Evolutionary conservation across 2,888 invertebrate genomes (phyloP).

Genomic region (Eupithecia subumbrata): DNA sequence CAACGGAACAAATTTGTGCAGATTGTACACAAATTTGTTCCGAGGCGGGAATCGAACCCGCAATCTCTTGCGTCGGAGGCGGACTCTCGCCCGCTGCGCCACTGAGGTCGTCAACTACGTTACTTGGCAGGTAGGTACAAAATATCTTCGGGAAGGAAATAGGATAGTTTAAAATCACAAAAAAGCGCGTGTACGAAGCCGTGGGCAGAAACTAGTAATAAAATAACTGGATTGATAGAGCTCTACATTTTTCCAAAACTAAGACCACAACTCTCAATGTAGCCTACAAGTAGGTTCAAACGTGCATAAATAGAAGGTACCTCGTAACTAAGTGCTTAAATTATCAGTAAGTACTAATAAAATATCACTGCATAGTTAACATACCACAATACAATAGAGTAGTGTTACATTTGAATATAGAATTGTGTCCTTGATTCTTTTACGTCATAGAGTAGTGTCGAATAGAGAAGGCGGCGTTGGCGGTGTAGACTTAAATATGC

Average conservation of each 20-base stretch:
- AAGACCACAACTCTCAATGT: not conserved
- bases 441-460: constrained; percentile 12
- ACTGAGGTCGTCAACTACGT: too few species aligned
- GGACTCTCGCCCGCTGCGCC: too few species aligned
- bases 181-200: too few species aligned
- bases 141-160: too few species aligned
- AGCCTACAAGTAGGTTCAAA: not conserved
- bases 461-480: not conserved
- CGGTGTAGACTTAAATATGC: not conserved
- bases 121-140: too few species aligned
- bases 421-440: constrained; percentile 21
- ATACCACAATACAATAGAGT: not conserved
- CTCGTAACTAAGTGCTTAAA: not conserved
- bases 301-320: not conserved
- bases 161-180: too few species aligned
- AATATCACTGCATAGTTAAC: not conserved
- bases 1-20: too few species aligned
- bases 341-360: constrained; percentile 2
- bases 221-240: not conserved
- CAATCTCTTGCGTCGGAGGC: too few species aligned
- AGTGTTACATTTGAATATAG: constrained; percentile 17
- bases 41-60: too few species aligned
- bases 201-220: not conserved
- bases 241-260: not conserved
- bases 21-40: too few species aligned